phyloP scores from a whole-genome alignment of 2,797 vertebrate genomes.

The Hipposideros larvatus region DNA sequence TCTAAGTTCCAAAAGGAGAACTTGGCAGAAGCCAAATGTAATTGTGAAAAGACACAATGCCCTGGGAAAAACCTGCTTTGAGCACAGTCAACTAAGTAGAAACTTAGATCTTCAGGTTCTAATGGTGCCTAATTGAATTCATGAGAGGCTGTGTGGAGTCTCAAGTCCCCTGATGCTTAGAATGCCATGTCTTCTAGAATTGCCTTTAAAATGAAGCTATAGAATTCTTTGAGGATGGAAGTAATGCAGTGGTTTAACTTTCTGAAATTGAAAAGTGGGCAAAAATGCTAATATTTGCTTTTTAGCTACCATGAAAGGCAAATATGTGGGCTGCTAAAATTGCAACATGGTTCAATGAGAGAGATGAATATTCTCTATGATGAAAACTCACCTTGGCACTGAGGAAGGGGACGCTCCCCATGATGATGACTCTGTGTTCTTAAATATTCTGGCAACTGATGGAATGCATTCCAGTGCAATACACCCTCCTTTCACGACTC shows the following conservation, averaged over 20 bases:
- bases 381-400: neutral
- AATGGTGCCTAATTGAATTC: conserved; percentile 66
- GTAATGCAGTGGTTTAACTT: neutral
- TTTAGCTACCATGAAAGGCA: conserved; percentile 50
- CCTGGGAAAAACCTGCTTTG: conserved; percentile 36
- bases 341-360: neutral
- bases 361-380: neutral
- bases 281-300: conserved; percentile 33
- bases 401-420: neutral
- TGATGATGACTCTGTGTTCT: neutral
- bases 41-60: conserved; percentile 46
- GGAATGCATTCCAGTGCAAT: conserved; percentile 26
- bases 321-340: neutral
- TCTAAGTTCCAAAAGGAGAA: conserved; percentile 53
- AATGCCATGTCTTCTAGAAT: conserved; percentile 34
- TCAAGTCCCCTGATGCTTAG: neutral
- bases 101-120: conserved; percentile 43
- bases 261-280: conserved; percentile 16
- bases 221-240: conserved; percentile 25
- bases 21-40: conserved; percentile 54
- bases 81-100: conserved; percentile 39
- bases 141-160: neutral
- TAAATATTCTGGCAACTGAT: conserved; percentile 37
- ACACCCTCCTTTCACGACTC: neutral
- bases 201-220: conserved; percentile 53